Base-by-base conservation (phyloP, 2,797 vertebrate species). In the Periophthalmus magnuspinnatus region DNA sequence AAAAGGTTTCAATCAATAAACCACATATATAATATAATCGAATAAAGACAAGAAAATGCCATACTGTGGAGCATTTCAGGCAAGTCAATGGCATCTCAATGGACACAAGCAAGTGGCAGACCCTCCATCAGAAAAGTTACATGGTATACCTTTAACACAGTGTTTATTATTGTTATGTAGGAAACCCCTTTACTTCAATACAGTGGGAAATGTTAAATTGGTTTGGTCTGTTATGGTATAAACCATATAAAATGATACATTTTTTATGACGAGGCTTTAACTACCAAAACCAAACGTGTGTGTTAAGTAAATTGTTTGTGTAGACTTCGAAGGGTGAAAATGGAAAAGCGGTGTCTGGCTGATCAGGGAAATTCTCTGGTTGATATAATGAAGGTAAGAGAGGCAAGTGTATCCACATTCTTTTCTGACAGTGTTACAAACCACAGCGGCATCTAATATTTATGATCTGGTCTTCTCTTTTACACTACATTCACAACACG, bases 301-400 rank as follows among this genome's bases (percentile, higher is more conserved):
- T 28, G 28, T 28, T 28, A 28, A 28, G 28, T 28, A 28, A 1
- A 28, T 28, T 28, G 28, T 28, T 63, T 69, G 60, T 69, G 1
- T 90, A 98, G 97, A 81, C 84, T 98, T 74, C 91, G 96, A 62
- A 93, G 89, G 0, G 94, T 98, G 75, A 98, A 97, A 91, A 96
- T 97, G 94, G 96, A 98, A 75, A 96, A 97, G 91, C 92, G 96
- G 76, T 95, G 96, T 69, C 91, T 98, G 71, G 95, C 93, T 1
- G 97, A 98, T 78, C 97, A 98, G 84, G 94, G 95, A 48, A 97
- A 95, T 92, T 93, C 95, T 0, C 89, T 98, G n/a, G 95, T 95
- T 0, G 96, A 98, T 72, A 93, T 98, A 62, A 93, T 93, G 9
- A 98, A 98, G 94, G 96, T 97, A 91, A 92, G 88, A 73, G 79